Evolutionary conservation across 1,140 invertebrate species (phyloP).

Genomic region (Saccostrea cuccullata): DNA sequence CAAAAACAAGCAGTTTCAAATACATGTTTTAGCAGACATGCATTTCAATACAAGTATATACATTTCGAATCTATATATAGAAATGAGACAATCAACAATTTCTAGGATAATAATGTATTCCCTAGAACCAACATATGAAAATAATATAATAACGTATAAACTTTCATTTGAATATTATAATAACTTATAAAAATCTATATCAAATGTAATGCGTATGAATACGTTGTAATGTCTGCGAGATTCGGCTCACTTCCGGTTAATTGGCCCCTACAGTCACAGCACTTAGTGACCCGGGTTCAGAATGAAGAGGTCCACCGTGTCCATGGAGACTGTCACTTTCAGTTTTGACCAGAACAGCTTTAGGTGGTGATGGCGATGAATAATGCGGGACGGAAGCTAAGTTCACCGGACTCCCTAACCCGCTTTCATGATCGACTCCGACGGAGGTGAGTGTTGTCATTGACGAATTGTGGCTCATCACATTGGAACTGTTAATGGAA

Average conservation of each 20-base stretch:
- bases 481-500: constrained; percentile 48
- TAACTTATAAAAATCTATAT: constrained; percentile 30
- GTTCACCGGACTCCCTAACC: constrained; percentile 48
- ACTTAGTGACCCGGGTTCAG: constrained; percentile 52
- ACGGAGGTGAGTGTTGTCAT: constrained; percentile 55
- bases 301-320: constrained; percentile 46
- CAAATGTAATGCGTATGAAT: background rate
- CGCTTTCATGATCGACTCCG: constrained; percentile 48
- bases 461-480: constrained; percentile 48
- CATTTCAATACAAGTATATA: background rate
- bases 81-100: constrained; percentile 38
- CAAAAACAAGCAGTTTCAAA: background rate
- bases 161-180: constrained; percentile 15
- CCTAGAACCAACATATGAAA: constrained; percentile 37
- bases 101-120: background rate
- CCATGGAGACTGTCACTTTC: constrained; percentile 51
- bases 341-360: constrained; percentile 63
- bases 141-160: constrained; percentile 5
- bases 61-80: background rate
- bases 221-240: constrained; percentile 26
- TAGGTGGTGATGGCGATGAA: constrained; percentile 64
- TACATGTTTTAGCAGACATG: background rate
- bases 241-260: constrained; percentile 42
- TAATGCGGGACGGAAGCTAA: constrained; percentile 54
- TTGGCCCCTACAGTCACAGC: constrained; percentile 65